These are phyloP conservation scores for Tapirus terrestris DNA, from an alignment of 2,113 vertebrate species.

Conservation along the genomic window DNA sequence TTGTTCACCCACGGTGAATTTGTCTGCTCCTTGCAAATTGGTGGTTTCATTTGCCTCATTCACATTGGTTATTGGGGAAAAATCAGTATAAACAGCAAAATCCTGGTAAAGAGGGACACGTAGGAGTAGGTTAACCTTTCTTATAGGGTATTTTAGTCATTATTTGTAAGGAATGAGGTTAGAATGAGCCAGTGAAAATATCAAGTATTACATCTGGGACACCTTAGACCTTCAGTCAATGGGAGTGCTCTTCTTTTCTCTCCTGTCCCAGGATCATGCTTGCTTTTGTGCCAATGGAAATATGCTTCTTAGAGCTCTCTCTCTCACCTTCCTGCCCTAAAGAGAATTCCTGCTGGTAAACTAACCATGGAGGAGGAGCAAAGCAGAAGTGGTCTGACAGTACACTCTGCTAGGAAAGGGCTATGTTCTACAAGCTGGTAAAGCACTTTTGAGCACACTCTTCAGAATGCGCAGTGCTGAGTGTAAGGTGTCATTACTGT, in stretches of 20 bases:
- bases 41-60: background rate
- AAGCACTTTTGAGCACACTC: slow-evolving; percentile 56
- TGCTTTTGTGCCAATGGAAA: background rate
- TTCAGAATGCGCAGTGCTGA: slow-evolving; percentile 53
- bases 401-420: background rate
- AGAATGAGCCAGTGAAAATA: slow-evolving; percentile 17
- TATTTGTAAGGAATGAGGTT: background rate
- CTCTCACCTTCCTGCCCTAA: background rate
- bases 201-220: background rate
- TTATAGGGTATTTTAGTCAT: background rate
- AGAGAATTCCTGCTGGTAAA: slow-evolving; percentile 46
- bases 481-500: slow-evolving; percentile 64
- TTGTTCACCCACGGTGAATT: background rate
- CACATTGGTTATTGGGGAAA: background rate
- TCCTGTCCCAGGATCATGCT: background rate
- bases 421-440: slow-evolving; percentile 3
- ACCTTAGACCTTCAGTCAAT: background rate
- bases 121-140: background rate
- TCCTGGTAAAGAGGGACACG: background rate
- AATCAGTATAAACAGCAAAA: background rate
- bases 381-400: background rate
- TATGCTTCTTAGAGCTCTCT: background rate
- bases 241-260: background rate
- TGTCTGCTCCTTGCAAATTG: background rate
- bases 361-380: background rate